Conservation (phyloP, 2,797 vertebrate genomes). For the Pipistrellus kuhlii region DNA sequence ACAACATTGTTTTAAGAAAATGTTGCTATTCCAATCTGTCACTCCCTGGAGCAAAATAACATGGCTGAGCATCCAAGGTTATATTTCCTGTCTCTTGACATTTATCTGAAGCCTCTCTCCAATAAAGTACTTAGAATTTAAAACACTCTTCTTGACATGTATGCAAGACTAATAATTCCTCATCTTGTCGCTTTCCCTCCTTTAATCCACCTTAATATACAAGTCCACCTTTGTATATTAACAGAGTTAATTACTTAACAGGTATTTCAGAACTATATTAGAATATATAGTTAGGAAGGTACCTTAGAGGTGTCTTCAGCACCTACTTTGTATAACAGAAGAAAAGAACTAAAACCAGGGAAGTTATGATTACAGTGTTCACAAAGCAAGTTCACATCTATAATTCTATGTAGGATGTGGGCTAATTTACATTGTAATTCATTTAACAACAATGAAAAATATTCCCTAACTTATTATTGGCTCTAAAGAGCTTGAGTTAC, state of each 20-base stretch:
- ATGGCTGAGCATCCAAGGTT: background rate
- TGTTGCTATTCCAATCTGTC: constrained; percentile 33
- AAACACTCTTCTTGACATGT: background rate
- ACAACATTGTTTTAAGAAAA: constrained; percentile 1
- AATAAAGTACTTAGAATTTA: constrained; percentile 11
- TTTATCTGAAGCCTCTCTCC: background rate
- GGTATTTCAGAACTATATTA: background rate
- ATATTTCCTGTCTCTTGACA: background rate
- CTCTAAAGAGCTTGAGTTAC: background rate
- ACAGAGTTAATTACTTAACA: constrained; percentile 27
- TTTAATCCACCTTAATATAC: background rate
- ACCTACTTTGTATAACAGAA: background rate
- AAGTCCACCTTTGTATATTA: background rate
- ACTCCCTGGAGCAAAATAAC: constrained; percentile 12
- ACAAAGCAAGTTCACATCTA: background rate
- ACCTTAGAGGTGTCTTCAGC: background rate
- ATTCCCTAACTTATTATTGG: background rate
- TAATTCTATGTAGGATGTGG: background rate
- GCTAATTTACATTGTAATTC: background rate
- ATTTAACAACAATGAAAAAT: background rate
- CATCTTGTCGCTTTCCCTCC: background rate
- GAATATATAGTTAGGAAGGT: background rate
- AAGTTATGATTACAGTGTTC: background rate
- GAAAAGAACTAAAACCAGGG: background rate
- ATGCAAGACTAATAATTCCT: background rate